Base-by-base conservation (phyloP, 2,797 vertebrate species). In the Lithobates sylvaticus region DNA sequence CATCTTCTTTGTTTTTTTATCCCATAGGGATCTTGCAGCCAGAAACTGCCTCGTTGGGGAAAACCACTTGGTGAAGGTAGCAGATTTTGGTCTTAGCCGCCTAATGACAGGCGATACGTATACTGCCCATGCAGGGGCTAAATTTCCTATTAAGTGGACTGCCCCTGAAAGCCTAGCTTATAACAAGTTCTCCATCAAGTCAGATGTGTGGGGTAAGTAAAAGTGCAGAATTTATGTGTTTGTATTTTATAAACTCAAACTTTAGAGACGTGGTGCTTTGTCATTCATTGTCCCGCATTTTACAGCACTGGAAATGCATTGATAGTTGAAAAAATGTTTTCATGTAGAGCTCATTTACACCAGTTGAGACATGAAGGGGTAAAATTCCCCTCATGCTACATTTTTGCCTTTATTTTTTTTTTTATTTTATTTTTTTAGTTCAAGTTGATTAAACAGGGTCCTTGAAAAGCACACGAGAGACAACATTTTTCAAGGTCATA, bases 101-200 rank as follows among this genome's bases (percentile, higher is more conserved):
- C 90, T 99, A 23, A 99, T 99, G 98, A 99, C 97, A 0, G 98
- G 97, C 0, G 98, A 99, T 86, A 99, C 97, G 0, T 99, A 99
- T 91, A 99, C 97, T 0, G 98, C 98, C 88, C 98, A 98, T 0
- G 98, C 98, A 0, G 98, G 98, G 68, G 98, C 98, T 76, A 99
- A 99, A 88, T 99, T 99, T 93, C 98, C 98, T 15, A 99, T 99
- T 93, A 99, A 99, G 88, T 99, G 98, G 98, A 99, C 98, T 0
- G 98, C 98, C 0, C 98, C 98, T 0, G 98, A 99, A 87, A 99
- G 98, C 90, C 94, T 99, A 91, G 98, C 98, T 88, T 99, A 99
- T 93, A 99, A 99, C 93, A 99, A 98, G 89, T 99, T 99, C 93
- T 99, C 98, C 81, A 99, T 99, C 88, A 99, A 99, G 90, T 99